Conservation (phyloP, 2,113 vertebrate genomes). For the Cranoglanis bouderius region DNA sequence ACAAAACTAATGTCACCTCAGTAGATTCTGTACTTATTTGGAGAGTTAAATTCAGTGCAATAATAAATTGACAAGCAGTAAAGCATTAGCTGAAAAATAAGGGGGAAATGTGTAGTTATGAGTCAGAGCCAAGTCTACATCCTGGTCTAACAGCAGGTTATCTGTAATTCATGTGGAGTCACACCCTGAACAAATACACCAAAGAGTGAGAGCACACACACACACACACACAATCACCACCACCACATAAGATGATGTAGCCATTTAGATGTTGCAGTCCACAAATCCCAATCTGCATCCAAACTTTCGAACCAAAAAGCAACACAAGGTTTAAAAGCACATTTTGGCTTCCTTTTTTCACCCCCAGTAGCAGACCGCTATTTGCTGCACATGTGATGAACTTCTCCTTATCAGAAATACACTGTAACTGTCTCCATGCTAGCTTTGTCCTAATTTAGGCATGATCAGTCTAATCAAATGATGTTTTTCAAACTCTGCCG, state of each 20-base stretch:
- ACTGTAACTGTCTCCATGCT: neutral
- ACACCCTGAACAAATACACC: conserved; percentile 54
- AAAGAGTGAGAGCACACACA: conserved; percentile 11
- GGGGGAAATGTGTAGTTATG: neutral
- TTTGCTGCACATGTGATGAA: neutral
- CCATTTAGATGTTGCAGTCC: neutral
- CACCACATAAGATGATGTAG: conserved; percentile 53
- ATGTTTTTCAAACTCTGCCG: neutral
- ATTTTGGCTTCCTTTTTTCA: neutral
- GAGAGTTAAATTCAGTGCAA: neutral
- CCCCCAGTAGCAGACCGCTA: neutral
- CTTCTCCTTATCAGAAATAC: conserved; percentile 14
- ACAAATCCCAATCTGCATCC: conserved; percentile 48
- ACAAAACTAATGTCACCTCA: too few relatives aligned
- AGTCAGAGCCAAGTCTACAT: conserved; percentile 49
- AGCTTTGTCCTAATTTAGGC: neutral
- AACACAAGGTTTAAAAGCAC: neutral
- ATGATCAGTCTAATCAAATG: neutral
- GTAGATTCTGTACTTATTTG: neutral
- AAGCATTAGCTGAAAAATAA: neutral
- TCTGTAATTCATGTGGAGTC: conserved; percentile 22
- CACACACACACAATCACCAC: neutral
- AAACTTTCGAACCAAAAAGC: neutral
- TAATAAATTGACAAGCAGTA: neutral
- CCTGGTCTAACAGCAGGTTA: conserved; percentile 26